Conservation (phyloP, 2,888 invertebrate genomes). For the Eupithecia subfuscata region DNA sequence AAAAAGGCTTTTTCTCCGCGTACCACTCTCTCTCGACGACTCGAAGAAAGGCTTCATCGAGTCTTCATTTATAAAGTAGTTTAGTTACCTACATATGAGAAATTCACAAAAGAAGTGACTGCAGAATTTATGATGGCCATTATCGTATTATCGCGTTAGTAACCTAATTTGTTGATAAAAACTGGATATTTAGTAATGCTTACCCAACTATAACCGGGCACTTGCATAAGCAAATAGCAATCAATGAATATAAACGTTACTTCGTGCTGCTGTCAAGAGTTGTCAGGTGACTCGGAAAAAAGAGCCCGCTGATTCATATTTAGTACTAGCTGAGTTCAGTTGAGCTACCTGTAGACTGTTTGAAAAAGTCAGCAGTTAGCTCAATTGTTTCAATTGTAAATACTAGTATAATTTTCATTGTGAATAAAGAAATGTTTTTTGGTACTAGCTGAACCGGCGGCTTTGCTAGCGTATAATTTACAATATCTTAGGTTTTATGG, state of each 20-base stretch:
- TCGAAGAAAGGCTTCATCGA: not conserved
- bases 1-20: not conserved
- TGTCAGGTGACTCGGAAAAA: not conserved
- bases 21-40: too few relatives aligned
- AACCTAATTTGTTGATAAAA: constrained; percentile 14
- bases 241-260: constrained; percentile 22
- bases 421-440: too few relatives aligned
- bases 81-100: not conserved
- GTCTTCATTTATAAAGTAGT: not conserved
- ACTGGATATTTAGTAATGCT: constrained; percentile 15
- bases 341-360: too few relatives aligned
- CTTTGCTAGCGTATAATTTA: not conserved
- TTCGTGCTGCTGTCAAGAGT: constrained; percentile 19
- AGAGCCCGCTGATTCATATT: not conserved
- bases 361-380: too few relatives aligned
- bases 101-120: not conserved
- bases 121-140: not conserved
- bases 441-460: too few relatives aligned
- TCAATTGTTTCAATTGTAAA: too few relatives aligned
- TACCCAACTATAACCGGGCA: constrained; percentile 17
- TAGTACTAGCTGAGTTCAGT: not conserved
- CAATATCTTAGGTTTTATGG: not conserved
- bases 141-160: constrained; percentile 3
- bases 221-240: constrained; percentile 23
- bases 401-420: too few relatives aligned